Percentiles rank a stretch among this genome's conserved stretches.
These are phyloP conservation scores for Anolis sagrei DNA, from an alignment of 2,113 vertebrate species.

Conservation along the genomic window DNA sequence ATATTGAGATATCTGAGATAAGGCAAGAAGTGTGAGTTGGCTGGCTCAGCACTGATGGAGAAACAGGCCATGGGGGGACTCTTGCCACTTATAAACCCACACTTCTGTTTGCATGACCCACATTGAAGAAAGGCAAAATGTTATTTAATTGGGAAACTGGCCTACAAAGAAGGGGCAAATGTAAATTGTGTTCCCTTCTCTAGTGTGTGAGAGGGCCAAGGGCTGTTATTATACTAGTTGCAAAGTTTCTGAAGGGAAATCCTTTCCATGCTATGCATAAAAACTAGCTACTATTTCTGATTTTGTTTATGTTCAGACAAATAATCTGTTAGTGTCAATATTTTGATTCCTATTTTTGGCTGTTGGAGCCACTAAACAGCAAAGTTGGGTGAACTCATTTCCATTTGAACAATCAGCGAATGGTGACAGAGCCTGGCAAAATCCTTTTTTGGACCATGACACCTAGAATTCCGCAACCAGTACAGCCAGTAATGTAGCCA, in stretches of 20 bases:
- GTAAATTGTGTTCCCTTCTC: background rate
- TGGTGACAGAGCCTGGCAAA: background rate
- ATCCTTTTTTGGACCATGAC: too few species aligned
- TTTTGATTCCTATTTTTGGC: background rate
- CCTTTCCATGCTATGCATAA: background rate
- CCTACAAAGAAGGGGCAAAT: background rate
- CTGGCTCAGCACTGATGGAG: background rate
- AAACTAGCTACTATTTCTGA: background rate
- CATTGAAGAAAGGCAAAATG: background rate
- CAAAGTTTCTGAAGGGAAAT: background rate
- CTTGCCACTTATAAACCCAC: background rate
- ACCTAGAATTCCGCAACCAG: too few species aligned
- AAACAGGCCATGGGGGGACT: background rate
- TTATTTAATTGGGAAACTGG: background rate
- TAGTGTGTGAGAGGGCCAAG: background rate
- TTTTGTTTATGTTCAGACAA: background rate
- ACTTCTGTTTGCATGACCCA: background rate
- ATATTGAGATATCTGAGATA: background rate
- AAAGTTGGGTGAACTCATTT: background rate
- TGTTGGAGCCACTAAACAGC: background rate
- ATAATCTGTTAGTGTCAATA: background rate
- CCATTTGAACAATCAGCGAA: background rate
- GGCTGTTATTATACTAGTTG: background rate
- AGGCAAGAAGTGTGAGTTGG: background rate
- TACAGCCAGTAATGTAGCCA: too few species aligned